phyloP scores from a whole-genome alignment of 2,888 invertebrate species.

The Epinotia ramella region DNA sequence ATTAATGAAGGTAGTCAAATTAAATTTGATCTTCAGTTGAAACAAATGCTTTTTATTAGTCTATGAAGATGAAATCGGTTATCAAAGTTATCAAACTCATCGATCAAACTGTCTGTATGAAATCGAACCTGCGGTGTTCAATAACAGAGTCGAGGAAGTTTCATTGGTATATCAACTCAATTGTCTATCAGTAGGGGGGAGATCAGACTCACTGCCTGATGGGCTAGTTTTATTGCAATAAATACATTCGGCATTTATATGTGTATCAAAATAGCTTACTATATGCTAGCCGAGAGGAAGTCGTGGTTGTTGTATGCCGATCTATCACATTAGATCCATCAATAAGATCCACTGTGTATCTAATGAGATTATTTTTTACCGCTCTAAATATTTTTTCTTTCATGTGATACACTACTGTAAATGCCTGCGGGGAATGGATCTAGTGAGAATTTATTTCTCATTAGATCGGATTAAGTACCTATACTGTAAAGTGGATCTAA shows the following conservation, averaged over 20 bases:
- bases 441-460: too few species aligned
- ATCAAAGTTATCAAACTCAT: slow-evolving; percentile 23
- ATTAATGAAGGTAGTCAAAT: not conserved
- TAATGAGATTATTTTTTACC: too few species aligned
- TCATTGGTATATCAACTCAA: slow-evolving; percentile 14
- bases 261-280: too few species aligned
- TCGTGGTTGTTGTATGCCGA: too few species aligned
- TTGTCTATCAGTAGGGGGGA: slow-evolving; percentile 6
- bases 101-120: slow-evolving; percentile 30
- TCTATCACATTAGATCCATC: too few species aligned
- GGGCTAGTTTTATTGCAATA: not conserved
- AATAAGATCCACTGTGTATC: too few species aligned
- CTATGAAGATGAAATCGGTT: not conserved
- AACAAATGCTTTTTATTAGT: not conserved
- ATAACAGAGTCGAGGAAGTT: slow-evolving; percentile 27
- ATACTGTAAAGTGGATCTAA: too few species aligned
- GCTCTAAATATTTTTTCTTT: too few species aligned
- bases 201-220: slow-evolving; percentile 1
- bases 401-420: too few species aligned
- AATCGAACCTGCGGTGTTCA: slow-evolving; percentile 29
- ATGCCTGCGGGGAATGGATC: too few species aligned
- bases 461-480: too few species aligned
- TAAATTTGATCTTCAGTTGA: not conserved
- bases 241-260: not conserved
- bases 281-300: too few species aligned